Evolutionary conservation across 2,888 invertebrate genomes (phyloP), one percentile per base, ranked within the genome.

Genomic region (Limnephilus rhombicus): DNA sequence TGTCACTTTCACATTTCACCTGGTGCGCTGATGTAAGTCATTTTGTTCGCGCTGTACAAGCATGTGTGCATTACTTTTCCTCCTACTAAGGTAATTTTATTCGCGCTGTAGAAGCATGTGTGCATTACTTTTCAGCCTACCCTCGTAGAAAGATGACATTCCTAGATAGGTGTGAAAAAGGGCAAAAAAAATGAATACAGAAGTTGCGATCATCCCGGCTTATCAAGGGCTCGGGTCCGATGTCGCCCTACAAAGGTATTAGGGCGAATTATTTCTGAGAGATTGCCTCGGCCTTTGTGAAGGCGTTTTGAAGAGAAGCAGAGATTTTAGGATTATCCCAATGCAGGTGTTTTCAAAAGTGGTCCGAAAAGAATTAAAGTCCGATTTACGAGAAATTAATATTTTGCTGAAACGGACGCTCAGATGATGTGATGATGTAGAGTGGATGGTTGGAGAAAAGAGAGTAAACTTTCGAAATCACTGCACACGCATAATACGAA

Each of bases 221-320:
- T 83, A 83, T 83, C 37, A 83, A 24, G 13, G 82, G 82, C 34
- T 34, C 82, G 34, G 83, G 37, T 34, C 37, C 83, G 15, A 37
- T 31, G 83, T 83, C 83, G 18, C n/a, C 37, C 37, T 83, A 18
- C 31, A 31, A 83, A 31, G 82, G 34, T 34, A 37, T 37, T 34
- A 83, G 13, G 18, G 13, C 15, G 82, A 83, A 83, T 83, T 34
- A 83, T 83, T 83, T 83, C 82, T 83, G 82, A 83, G 82, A 37
- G 82, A 83, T 83, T 37, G 83, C 31, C 37, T 24, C 37, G 5
- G 34, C 37, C 4, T 34, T 83, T 34, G 18, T 37, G 34, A 24
- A 83, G 83, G 37, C 11, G 37, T 83, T 24, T 34, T 83, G 37
- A 83, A 34, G 83, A 34, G 82, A 18, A 7, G 15, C 4, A 37